phyloP scores from a whole-genome alignment of 2,797 vertebrate species.

The Danio jaintianensis region DNA sequence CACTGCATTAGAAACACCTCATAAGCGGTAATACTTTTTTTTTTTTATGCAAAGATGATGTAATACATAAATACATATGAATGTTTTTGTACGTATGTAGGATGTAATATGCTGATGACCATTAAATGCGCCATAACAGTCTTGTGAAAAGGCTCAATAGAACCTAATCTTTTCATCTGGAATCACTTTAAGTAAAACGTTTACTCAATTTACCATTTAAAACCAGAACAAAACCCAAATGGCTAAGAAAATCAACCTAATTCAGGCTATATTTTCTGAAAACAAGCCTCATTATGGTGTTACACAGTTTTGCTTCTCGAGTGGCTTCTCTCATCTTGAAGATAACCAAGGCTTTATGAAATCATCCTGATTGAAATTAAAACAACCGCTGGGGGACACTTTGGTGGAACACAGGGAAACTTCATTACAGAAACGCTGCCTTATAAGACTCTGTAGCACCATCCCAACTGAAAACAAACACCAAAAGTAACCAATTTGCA shows the following conservation, averaged over 20 bases:
- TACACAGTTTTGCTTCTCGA: not conserved
- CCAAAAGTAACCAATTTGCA: not conserved
- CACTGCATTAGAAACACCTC: too few species aligned
- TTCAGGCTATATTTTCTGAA: not conserved
- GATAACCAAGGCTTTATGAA: not conserved
- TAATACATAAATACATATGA: too few species aligned
- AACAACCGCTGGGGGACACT: not conserved
- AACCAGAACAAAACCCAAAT: not conserved
- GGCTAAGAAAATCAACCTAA: not conserved
- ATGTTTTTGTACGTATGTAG: too few species aligned
- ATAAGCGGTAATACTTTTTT: too few species aligned
- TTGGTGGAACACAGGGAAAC: not conserved
- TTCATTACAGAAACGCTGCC: not conserved
- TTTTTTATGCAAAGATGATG: too few species aligned
- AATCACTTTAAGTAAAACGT: not conserved
- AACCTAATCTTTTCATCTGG: not conserved
- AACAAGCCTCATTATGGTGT: conserved; percentile 1
- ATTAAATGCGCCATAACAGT: too few species aligned
- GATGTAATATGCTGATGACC: too few species aligned
- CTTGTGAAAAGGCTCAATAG: too few species aligned
- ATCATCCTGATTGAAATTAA: conserved; percentile 2
- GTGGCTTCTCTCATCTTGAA: not conserved
- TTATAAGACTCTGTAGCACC: not conserved
- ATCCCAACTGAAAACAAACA: not conserved
- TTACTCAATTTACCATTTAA: not conserved